Conservation (phyloP, 2,888 invertebrate genomes). For the Mimachlamys varia region DNA sequence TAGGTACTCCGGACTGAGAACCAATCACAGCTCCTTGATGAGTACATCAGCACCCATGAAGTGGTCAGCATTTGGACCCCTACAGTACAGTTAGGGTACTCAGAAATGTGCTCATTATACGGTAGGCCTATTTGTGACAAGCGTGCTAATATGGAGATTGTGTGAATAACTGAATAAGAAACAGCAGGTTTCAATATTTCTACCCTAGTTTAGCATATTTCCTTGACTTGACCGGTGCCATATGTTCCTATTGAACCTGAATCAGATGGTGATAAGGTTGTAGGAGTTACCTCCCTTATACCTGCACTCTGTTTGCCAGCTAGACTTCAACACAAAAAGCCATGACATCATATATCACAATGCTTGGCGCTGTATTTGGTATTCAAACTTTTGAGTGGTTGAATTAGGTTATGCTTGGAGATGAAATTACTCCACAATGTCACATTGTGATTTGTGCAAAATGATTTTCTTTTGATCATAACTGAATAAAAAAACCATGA, state of each 20-base stretch:
- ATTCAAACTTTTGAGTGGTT: no score
- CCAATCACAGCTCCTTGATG: not conserved
- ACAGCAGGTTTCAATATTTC: not conserved
- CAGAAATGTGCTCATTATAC: not conserved
- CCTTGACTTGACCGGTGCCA: not conserved
- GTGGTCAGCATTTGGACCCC: not conserved
- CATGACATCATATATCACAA: no score
- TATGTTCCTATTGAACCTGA: not conserved
- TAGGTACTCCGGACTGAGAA: not conserved
- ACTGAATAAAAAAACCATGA: no score
- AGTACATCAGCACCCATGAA: not conserved
- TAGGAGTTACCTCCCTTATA: not conserved
- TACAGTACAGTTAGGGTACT: not conserved
- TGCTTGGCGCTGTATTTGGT: no score
- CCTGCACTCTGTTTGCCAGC: not conserved
- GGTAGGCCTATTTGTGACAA: not conserved
- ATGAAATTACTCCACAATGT: no score
- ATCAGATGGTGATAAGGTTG: not conserved
- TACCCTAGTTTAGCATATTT: constrained; percentile 6
- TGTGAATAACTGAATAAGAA: not conserved
- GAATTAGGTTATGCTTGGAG: no score
- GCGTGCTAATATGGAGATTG: not conserved
- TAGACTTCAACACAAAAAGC: no score
- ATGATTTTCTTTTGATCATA: no score
- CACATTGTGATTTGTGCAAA: no score